Evolutionary conservation across 1,140 invertebrate genomes (phyloP).

Genomic region (Bombyx mandarina): DNA sequence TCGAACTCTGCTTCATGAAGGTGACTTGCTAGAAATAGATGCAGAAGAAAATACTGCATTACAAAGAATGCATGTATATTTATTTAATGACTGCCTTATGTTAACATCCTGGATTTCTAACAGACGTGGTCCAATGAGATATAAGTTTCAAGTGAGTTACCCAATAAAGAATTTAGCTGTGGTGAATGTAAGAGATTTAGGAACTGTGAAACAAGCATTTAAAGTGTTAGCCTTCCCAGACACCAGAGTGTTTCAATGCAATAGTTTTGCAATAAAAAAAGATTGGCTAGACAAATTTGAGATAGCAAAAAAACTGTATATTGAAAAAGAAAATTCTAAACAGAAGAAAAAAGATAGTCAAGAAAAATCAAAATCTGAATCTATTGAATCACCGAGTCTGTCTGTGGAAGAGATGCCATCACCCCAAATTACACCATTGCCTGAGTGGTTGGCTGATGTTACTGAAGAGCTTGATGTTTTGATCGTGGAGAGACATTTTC

Average conservation of each 20-base stretch:
- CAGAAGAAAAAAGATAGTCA: conserved; percentile 68
- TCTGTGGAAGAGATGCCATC: conserved; percentile 68
- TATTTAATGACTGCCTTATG: conserved; percentile 86
- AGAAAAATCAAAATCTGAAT: conserved; percentile 54
- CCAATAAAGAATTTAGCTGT: conserved; percentile 93
- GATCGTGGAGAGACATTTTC: conserved; percentile 97
- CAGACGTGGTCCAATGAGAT: conserved; percentile 84
- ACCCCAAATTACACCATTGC: conserved; percentile 73
- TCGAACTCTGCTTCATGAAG: conserved; percentile 87
- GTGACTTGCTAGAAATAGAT: conserved; percentile 92
- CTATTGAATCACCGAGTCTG: conserved; percentile 59
- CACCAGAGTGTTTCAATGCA: conserved; percentile 92
- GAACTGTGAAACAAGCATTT: conserved; percentile 92
- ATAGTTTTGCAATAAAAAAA: conserved; percentile 88
- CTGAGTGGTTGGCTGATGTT: conserved; percentile 93
- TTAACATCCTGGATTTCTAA: conserved; percentile 79
- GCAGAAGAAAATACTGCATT: conserved; percentile 87
- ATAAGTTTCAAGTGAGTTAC: conserved; percentile 92
- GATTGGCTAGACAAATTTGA: conserved; percentile 97
- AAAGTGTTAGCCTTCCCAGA: conserved; percentile 96
- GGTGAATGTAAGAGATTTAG: conserved; percentile 95
- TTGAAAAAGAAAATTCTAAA: conserved; percentile 78
- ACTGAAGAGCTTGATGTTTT: conserved; percentile 96
- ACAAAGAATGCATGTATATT: conserved; percentile 91
- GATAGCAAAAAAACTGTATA: conserved; percentile 88